These are phyloP conservation scores for Eristalinus sepulchralis DNA, from an alignment of 2,888 invertebrate species.

Conservation along the genomic window DNA sequence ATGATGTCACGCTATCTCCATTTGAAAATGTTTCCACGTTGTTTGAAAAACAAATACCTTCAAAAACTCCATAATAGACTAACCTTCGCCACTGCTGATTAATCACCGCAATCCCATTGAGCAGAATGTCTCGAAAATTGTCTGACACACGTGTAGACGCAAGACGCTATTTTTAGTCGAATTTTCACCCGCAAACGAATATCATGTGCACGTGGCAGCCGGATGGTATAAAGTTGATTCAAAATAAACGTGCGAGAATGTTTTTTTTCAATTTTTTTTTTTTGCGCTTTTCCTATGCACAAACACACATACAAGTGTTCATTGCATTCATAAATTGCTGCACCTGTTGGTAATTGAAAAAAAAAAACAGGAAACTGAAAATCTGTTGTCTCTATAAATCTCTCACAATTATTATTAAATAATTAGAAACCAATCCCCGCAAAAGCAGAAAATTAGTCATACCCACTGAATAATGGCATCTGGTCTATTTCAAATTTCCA, in stretches of 20 bases:
- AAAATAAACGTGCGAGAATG: neutral
- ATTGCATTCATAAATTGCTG: constrained; percentile 5
- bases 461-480: constrained; percentile 45
- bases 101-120: neutral
- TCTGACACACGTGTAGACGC: neutral
- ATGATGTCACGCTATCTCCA: too few relatives aligned
- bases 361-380: constrained; percentile 8
- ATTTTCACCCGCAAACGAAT: neutral
- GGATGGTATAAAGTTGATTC: neutral
- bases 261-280: neutral
- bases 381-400: constrained; percentile 37
- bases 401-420: constrained; percentile 53
- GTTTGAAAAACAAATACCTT: neutral
- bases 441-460: constrained; percentile 37
- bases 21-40: neutral
- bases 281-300: neutral
- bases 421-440: constrained; percentile 4
- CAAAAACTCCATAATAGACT: neutral
- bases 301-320: neutral
- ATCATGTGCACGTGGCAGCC: neutral
- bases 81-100: neutral
- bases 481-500: constrained; percentile 53
- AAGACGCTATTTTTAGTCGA: neutral
- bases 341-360: neutral
- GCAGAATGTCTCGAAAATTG: neutral